phyloP scores from a whole-genome alignment of 2,888 invertebrate species.

The Camptogramma bilineatum region DNA sequence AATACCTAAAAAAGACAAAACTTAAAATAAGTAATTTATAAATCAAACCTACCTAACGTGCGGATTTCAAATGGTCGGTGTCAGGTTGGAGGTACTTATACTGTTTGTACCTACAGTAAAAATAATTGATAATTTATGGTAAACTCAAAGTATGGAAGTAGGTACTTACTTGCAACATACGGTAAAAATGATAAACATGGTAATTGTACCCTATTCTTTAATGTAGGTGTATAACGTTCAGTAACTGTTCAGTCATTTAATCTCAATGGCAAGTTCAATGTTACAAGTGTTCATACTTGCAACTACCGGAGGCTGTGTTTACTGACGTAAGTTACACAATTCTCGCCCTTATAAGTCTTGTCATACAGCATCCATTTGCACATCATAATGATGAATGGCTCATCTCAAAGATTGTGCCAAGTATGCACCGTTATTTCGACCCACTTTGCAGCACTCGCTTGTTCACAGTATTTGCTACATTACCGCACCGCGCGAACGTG shows the following conservation, averaged over 20 bases:
- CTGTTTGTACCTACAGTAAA: too few species aligned
- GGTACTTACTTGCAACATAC: not conserved
- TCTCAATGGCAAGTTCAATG: conserved; percentile 59
- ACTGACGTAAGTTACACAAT: conserved; percentile 30
- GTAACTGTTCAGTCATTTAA: conserved; percentile 7
- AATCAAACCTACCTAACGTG: too few species aligned
- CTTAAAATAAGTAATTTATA: too few species aligned
- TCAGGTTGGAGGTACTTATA: too few species aligned
- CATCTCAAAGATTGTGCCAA: conserved; percentile 44
- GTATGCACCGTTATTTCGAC: conserved; percentile 75
- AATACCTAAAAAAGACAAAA: too few species aligned
- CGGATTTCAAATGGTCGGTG: too few species aligned
- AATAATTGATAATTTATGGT: not conserved
- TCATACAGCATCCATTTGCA: conserved; percentile 35
- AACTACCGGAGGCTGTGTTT: conserved; percentile 37
- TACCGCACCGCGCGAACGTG: conserved; percentile 66
- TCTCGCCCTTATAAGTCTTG: conserved; percentile 27
- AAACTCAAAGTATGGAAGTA: not conserved
- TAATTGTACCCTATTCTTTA: not conserved
- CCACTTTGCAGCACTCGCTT: conserved; percentile 59
- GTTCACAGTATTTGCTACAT: conserved; percentile 63
- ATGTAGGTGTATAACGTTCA: not conserved
- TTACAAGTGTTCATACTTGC: conserved; percentile 41
- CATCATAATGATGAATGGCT: conserved; percentile 36
- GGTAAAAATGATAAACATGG: not conserved